Evolutionary conservation across 1,140 invertebrate genomes (phyloP).

Genomic region (Oncopeltus fasciatus): DNA sequence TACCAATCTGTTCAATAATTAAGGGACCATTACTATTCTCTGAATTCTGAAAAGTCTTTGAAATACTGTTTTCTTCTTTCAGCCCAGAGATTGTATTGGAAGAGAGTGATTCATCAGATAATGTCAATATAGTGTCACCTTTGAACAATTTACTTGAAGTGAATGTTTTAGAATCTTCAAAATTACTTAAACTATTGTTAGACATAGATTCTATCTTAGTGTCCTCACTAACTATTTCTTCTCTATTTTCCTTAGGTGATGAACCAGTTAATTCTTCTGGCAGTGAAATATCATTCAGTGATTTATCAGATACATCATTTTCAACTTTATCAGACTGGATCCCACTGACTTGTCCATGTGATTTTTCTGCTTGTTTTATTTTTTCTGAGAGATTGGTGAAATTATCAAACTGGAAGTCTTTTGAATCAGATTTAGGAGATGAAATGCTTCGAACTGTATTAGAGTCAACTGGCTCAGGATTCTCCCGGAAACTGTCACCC

Average conservation of each 20-base stretch:
- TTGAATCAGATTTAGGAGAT: constrained; percentile 18
- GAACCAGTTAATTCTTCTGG: background rate
- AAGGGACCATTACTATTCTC: background rate
- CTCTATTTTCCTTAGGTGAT: background rate
- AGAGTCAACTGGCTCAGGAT: background rate
- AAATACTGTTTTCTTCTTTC: background rate
- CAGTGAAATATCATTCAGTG: constrained; percentile 24
- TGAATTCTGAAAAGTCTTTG: background rate
- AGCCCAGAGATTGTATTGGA: background rate
- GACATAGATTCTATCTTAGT: constrained; percentile 13
- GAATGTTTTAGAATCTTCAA: constrained; percentile 3
- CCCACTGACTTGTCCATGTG: constrained; percentile 21
- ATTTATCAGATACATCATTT: constrained; percentile 28
- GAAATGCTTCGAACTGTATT: background rate
- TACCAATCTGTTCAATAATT: too few species aligned
- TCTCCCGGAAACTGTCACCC: constrained; percentile 6
- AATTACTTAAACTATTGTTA: background rate
- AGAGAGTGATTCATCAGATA: background rate
- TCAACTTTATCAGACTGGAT: constrained; percentile 25
- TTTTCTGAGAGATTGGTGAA: constrained; percentile 29
- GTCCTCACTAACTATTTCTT: constrained; percentile 24
- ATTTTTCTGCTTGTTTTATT: constrained; percentile 21
- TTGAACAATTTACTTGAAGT: background rate
- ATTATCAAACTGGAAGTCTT: constrained; percentile 23
- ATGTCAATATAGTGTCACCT: background rate